These are phyloP conservation scores for Pterostichus niger DNA, from an alignment of 2,888 invertebrate genomes.

Conservation along the genomic window DNA sequence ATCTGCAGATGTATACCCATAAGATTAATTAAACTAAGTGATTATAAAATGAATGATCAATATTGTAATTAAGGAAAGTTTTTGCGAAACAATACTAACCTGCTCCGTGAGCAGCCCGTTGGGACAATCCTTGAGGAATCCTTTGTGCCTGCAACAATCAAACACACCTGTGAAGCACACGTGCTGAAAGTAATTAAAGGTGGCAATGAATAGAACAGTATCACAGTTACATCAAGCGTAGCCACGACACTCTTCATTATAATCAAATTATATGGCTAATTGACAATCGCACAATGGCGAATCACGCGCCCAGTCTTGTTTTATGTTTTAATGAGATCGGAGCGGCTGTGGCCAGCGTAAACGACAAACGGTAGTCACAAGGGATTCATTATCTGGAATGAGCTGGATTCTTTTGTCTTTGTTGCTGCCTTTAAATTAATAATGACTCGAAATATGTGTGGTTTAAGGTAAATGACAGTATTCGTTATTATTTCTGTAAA, in stretches of 20 bases:
- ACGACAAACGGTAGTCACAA: conserved; percentile 4
- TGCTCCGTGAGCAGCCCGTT: conserved; percentile 97
- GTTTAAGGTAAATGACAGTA: too few species aligned
- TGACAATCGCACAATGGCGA: conserved; percentile 40
- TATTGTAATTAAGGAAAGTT: conserved; percentile 14
- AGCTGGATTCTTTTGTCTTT: too few species aligned
- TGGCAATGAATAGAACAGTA: conserved; percentile 35
- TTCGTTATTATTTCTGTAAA: too few species aligned
- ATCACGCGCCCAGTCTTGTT: conserved; percentile 12
- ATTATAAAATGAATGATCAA: conserved; percentile 49
- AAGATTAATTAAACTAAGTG: conserved; percentile 22
- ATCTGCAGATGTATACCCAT: not conserved
- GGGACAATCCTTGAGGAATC: conserved; percentile 97
- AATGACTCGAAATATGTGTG: too few species aligned
- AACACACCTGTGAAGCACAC: conserved; percentile 37
- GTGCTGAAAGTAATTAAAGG: conserved; percentile 20
- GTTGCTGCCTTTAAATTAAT: too few species aligned
- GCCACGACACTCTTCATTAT: conserved; percentile 28
- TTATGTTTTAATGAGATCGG: conserved; percentile 24
- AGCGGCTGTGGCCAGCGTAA: not conserved
- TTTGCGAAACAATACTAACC: conserved; percentile 79
- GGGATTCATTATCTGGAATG: not conserved
- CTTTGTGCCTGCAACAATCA: conserved; percentile 89
- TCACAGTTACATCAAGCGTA: not conserved
- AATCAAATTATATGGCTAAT: conserved; percentile 42